phyloP scores from a whole-genome alignment of 2,113 vertebrate species.

The Rhinoptilus africanus region DNA sequence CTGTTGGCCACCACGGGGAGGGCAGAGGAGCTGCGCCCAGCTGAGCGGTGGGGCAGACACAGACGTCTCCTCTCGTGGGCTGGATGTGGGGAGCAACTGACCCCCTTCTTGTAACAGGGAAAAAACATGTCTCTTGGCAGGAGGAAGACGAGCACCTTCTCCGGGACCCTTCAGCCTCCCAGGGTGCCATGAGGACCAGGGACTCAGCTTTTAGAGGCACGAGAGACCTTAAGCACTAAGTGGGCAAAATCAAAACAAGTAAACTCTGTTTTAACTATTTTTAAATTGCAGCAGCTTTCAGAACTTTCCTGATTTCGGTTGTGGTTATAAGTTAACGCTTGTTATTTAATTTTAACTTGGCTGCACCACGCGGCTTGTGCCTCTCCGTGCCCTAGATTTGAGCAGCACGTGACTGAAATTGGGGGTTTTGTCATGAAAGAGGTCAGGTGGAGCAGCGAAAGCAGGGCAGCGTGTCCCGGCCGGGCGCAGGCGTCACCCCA shows the following conservation, averaged over 20 bases:
- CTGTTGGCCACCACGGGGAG: not conserved
- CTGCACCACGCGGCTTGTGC: not conserved
- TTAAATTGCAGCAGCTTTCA: not conserved
- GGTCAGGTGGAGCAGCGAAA: not conserved
- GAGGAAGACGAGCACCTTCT: not conserved
- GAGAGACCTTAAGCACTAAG: not conserved
- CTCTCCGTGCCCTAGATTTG: conserved; percentile 12
- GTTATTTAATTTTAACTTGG: not conserved
- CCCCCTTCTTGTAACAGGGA: not conserved
- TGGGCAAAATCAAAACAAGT: not conserved
- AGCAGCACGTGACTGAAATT: not conserved
- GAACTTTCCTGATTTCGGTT: not conserved
- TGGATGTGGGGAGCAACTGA: fast-evolving
- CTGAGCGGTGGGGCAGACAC: not conserved
- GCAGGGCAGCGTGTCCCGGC: not conserved
- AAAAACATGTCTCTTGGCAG: fast-evolving
- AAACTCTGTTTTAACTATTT: not conserved
- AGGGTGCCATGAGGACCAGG: fast-evolving
- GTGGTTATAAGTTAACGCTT: not conserved
- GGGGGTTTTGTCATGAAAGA: not conserved
- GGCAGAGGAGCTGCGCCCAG: not conserved
- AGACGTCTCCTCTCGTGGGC: fast-evolving
- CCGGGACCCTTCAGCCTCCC: not conserved
- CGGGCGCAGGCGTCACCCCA: not conserved
- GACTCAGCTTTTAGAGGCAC: fast-evolving